Conservation (phyloP, 1,140 invertebrate species). For the Musca vetustissima region DNA sequence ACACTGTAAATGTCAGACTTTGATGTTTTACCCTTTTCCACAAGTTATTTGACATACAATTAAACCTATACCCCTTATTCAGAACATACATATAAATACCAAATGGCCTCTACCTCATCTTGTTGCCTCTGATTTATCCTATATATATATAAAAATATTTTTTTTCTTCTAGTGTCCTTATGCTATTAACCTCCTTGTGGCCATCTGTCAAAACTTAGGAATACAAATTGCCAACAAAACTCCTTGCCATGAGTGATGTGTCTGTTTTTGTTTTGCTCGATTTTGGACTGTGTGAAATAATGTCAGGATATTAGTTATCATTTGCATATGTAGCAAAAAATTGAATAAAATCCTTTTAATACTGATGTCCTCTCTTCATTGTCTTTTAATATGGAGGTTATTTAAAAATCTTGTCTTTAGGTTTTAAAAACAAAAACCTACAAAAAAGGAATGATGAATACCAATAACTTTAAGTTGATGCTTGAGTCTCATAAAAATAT, state of each 20-base stretch:
- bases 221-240: not conserved
- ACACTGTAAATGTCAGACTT: too few relatives aligned
- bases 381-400: too few relatives aligned
- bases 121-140: too few relatives aligned
- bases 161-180: too few relatives aligned
- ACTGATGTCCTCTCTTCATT: not conserved
- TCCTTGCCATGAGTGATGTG: not conserved
- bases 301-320: conserved; percentile 7
- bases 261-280: not conserved
- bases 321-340: not conserved
- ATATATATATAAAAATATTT: too few relatives aligned
- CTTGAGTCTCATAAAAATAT: not conserved
- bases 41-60: too few relatives aligned
- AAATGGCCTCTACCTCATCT: too few relatives aligned
- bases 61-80: too few relatives aligned
- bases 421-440: not conserved
- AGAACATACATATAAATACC: too few relatives aligned
- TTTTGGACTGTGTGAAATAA: not conserved
- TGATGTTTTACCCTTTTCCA: too few relatives aligned
- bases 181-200: not conserved
- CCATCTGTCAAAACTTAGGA: not conserved
- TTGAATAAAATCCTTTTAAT: too few relatives aligned
- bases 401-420: too few relatives aligned
- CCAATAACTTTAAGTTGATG: not conserved
- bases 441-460: not conserved